A percentile compares a stretch with the other conserved stretches of the same genome.
These are phyloP conservation scores for Drosophila nikananu DNA, from an alignment of 1,140 invertebrate species.

Conservation along the genomic window DNA sequence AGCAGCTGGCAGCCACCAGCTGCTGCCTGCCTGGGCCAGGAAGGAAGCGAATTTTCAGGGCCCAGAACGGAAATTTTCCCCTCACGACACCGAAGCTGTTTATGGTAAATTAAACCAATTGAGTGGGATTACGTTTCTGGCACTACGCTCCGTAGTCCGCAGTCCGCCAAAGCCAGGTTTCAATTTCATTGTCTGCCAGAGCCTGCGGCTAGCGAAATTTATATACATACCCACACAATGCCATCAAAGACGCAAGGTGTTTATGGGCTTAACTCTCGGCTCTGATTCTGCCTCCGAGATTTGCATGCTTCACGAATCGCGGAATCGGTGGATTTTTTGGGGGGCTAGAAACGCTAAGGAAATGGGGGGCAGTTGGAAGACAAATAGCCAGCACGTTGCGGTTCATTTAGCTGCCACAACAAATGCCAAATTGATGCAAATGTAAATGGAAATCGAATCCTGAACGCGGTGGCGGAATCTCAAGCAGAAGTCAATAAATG, in stretches of 20 bases:
- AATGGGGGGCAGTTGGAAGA: constrained; percentile 29
- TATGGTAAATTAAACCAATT: constrained; percentile 83
- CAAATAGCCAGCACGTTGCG: constrained; percentile 58
- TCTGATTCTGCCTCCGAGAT: constrained; percentile 41
- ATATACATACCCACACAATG: constrained; percentile 44
- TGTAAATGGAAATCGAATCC: constrained; percentile 58
- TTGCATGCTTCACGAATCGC: constrained; percentile 65
- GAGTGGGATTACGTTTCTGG: constrained; percentile 64
- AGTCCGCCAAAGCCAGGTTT: constrained; percentile 52
- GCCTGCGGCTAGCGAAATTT: constrained; percentile 62
- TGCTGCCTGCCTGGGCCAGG: constrained; percentile 31
- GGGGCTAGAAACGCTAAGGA: not conserved
- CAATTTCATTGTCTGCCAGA: constrained; percentile 67
- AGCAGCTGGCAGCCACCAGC: constrained; percentile 15
- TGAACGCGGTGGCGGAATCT: constrained; percentile 54
- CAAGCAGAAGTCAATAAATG: constrained; percentile 29
- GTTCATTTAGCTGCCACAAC: constrained; percentile 69
- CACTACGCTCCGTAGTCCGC: constrained; percentile 16
- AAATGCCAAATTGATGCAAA: constrained; percentile 74
- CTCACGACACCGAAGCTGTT: constrained; percentile 65
- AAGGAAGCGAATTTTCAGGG: constrained; percentile 57
- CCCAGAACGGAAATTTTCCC: constrained; percentile 44
- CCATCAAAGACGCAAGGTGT: constrained; percentile 71
- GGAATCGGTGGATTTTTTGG: not conserved
- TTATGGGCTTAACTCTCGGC: constrained; percentile 63